Evolutionary conservation across 2,888 invertebrate genomes (phyloP).

Genomic region (Ichneumoninae sp.): DNA sequence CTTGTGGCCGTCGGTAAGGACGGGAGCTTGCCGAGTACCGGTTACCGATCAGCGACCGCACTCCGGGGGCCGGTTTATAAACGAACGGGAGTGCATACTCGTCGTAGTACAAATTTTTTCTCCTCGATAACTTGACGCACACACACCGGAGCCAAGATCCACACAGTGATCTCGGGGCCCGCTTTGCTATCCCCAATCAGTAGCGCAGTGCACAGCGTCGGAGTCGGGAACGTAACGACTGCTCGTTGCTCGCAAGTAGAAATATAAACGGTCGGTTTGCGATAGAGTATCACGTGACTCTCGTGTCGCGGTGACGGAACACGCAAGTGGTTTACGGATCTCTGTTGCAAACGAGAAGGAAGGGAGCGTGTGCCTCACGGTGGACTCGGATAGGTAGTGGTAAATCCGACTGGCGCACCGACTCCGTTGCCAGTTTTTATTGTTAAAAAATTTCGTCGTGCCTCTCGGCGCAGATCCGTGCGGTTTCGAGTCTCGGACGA

Average conservation of each 20-base stretch:
- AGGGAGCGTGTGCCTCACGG: constrained; percentile 9
- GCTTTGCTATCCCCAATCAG: constrained; percentile 12
- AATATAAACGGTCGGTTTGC: constrained; percentile 11
- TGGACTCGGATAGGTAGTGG: constrained; percentile 1
- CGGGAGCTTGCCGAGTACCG: background rate
- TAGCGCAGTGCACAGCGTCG: constrained; percentile 16
- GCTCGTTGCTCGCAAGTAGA: constrained; percentile 16
- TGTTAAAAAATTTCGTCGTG: background rate
- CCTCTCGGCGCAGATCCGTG: background rate
- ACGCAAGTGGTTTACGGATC: constrained; percentile 9
- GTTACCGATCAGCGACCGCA: constrained; percentile 7
- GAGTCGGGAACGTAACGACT: constrained; percentile 6
- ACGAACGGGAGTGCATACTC: constrained; percentile 8
- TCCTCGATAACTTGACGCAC: constrained; percentile 5
- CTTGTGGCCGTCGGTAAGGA: background rate
- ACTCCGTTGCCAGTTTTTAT: background rate
- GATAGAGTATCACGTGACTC: constrained; percentile 14
- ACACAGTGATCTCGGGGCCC: constrained; percentile 9
- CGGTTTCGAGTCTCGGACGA: background rate
- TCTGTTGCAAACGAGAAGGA: constrained; percentile 11
- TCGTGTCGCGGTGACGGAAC: constrained; percentile 19
- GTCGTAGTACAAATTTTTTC: constrained; percentile 13
- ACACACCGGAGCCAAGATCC: constrained; percentile 1
- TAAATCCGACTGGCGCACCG: background rate
- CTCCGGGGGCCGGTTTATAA: constrained; percentile 14